Percentiles rank a stretch among this genome's conserved stretches.
These are phyloP conservation scores for Phylloscopus whistleri DNA, from an alignment of 2,113 vertebrate species.

Conservation along the genomic window DNA sequence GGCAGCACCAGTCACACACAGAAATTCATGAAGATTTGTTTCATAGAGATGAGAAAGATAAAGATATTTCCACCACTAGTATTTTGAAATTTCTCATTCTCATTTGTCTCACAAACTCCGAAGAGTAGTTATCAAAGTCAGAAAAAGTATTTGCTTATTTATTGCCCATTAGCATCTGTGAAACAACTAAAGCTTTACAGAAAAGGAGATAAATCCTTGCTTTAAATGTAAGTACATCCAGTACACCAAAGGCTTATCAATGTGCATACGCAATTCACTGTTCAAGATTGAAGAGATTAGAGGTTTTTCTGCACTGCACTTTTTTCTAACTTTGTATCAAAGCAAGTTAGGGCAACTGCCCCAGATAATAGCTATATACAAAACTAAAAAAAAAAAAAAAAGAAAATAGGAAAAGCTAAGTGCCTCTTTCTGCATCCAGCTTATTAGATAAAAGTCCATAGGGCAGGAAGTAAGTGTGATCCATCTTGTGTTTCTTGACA, in stretches of 20 bases:
- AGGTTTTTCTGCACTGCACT: background rate
- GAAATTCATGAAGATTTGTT: background rate
- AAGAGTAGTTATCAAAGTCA: background rate
- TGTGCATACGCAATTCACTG: background rate
- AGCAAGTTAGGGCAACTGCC: background rate
- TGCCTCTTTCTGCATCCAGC: background rate
- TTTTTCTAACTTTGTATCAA: background rate
- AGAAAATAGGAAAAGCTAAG: background rate
- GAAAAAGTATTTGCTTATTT: constrained; percentile 7
- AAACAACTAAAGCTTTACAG: background rate
- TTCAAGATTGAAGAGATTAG: constrained; percentile 3
- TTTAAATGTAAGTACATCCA: background rate
- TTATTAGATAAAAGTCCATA: constrained; percentile 2
- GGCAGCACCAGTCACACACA: background rate
- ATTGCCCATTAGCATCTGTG: background rate
- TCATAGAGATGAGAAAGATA: background rate
- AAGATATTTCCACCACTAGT: background rate
- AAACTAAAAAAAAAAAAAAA: background rate
- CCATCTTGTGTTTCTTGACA: background rate
- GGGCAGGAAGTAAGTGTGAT: background rate
- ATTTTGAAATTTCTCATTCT: background rate
- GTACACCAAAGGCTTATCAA: background rate
- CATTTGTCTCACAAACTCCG: background rate
- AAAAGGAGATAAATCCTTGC: background rate
- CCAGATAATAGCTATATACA: background rate